These are phyloP conservation scores for Crambe crambe DNA, from an alignment of 37 sponge, comb jelly and placozoan species.

Conservation along the genomic window DNA sequence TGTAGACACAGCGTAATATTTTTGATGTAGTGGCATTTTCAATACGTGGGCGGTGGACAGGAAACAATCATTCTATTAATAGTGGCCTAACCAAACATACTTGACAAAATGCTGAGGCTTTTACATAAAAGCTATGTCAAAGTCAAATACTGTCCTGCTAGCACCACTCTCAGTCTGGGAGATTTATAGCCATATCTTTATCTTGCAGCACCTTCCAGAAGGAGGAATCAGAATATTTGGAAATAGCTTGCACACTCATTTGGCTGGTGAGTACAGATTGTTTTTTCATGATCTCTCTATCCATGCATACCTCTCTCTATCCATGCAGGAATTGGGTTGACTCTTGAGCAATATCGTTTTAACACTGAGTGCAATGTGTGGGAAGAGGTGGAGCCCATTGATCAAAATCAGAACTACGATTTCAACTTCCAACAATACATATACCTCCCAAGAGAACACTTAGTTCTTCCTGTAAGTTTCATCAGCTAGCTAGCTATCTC, in stretches of 20 bases:
- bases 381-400: constrained; percentile 52
- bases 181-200: too few species aligned
- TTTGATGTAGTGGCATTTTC: too few species aligned
- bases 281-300: background rate
- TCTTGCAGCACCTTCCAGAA: constrained; percentile 22
- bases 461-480: constrained; percentile 48
- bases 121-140: too few species aligned
- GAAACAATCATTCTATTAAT: background rate
- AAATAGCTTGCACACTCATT: constrained; percentile 45
- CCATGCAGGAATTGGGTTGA: constrained; percentile 34
- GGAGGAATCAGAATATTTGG: constrained; percentile 49
- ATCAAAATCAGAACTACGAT: constrained; percentile 64
- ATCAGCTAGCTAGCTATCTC: background rate
- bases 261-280: constrained; percentile 24
- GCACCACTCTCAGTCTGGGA: too few species aligned
- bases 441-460: constrained; percentile 13
- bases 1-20: too few species aligned
- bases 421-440: constrained; percentile 69
- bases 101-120: too few species aligned
- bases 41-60: too few species aligned
- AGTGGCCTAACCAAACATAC: background rate
- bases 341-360: background rate
- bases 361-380: constrained; percentile 13
- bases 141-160: too few species aligned
- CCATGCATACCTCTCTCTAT: background rate